These are phyloP conservation scores for Lithosia quadra DNA, from an alignment of 2,888 invertebrate genomes.

Conservation along the genomic window DNA sequence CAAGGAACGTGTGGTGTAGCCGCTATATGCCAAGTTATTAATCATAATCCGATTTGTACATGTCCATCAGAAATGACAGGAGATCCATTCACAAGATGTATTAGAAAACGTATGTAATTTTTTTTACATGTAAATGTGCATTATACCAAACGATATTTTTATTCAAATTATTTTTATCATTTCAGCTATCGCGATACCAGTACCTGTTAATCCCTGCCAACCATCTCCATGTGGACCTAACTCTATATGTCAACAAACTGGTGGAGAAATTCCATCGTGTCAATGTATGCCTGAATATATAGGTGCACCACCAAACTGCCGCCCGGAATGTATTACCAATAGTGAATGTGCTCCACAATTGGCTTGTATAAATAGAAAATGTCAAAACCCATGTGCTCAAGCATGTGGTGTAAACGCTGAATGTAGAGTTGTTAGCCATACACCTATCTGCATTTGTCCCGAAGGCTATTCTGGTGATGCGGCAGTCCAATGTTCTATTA, in stretches of 20 bases:
- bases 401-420: constrained; percentile 92
- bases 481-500: constrained; percentile 87
- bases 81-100: constrained; percentile 89
- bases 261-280: constrained; percentile 89
- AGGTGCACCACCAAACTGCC: constrained; percentile 91
- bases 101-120: constrained; percentile 79
- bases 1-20: constrained; percentile 92
- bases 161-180: constrained; percentile 30
- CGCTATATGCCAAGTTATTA: constrained; percentile 91
- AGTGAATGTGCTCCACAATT: constrained; percentile 89
- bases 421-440: constrained; percentile 92
- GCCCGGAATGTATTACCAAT: constrained; percentile 91
- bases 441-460: constrained; percentile 90
- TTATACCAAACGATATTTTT: background rate
- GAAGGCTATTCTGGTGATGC: constrained; percentile 92
- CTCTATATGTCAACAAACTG: constrained; percentile 87
- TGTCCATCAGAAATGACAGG: constrained; percentile 89
- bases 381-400: constrained; percentile 91
- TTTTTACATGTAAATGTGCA: background rate
- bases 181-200: constrained; percentile 67
- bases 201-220: constrained; percentile 88
- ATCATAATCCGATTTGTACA: constrained; percentile 91
- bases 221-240: constrained; percentile 93
- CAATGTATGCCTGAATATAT: constrained; percentile 89
- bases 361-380: constrained; percentile 92